phyloP scores from a whole-genome alignment of 2,888 invertebrate species.

The Sericinus montela region DNA sequence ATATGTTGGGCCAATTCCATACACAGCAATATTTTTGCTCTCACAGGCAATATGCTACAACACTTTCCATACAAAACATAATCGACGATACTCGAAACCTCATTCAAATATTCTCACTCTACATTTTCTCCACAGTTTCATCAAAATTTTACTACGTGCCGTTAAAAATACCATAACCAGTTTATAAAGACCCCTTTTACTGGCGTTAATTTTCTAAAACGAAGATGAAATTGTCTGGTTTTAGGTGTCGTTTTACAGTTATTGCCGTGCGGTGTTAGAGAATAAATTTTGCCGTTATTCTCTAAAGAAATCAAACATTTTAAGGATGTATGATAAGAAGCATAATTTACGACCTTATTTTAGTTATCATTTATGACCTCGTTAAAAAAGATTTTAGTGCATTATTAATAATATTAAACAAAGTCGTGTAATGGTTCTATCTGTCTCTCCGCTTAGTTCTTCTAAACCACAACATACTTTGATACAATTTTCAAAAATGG shows the following conservation, averaged over 20 bases:
- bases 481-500: too few species aligned
- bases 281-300: slow-evolving; percentile 5
- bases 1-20: too few species aligned
- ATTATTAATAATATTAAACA: too few species aligned
- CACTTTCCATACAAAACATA: too few species aligned
- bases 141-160: slow-evolving; percentile 5
- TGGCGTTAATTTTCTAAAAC: not conserved
- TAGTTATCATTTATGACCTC: too few species aligned
- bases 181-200: not conserved
- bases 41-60: too few species aligned
- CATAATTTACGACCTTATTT: not conserved
- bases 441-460: too few species aligned
- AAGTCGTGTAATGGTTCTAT: too few species aligned
- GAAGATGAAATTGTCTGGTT: not conserved
- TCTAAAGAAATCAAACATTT: slow-evolving; percentile 4
- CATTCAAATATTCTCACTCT: not conserved
- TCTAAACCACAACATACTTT: too few species aligned
- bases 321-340: slow-evolving; percentile 1
- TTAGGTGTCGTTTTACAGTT: slow-evolving; percentile 1
- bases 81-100: too few species aligned
- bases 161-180: not conserved
- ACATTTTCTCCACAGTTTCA: not conserved
- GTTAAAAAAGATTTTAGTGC: too few species aligned
- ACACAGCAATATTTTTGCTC: too few species aligned
- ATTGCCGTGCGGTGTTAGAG: slow-evolving; percentile 1